Conservation (phyloP, 1,140 invertebrate species). For the Zaprionus ornatus region DNA sequence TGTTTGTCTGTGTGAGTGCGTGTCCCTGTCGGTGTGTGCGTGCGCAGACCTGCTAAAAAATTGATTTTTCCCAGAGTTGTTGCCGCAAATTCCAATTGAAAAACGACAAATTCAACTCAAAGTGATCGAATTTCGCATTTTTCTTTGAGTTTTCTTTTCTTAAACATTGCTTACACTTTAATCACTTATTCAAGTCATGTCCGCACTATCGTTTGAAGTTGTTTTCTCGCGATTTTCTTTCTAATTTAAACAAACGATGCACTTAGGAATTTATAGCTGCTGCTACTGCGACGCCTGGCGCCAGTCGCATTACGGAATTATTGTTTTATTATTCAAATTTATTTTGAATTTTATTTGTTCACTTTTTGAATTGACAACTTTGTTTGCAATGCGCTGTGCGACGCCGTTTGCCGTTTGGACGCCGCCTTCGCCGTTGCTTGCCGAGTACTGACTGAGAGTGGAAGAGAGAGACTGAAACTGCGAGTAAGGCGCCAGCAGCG, state of each 20-base stretch:
- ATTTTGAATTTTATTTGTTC: constrained; percentile 8
- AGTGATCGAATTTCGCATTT: constrained; percentile 10
- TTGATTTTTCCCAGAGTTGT: constrained; percentile 76
- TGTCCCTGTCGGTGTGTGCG: constrained; percentile 44
- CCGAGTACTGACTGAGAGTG: constrained; percentile 33
- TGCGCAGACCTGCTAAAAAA: constrained; percentile 72
- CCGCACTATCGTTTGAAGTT: constrained; percentile 9
- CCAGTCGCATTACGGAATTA: constrained; percentile 19
- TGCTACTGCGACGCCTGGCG: constrained; percentile 24
- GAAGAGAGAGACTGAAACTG: neutral
- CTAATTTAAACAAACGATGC: constrained; percentile 25
- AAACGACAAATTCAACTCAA: constrained; percentile 15
- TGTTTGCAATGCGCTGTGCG: constrained; percentile 22
- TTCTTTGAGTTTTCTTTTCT: neutral
- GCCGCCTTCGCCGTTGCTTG: constrained; percentile 39
- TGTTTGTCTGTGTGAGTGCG: neutral
- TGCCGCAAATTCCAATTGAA: constrained; percentile 44
- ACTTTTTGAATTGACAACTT: constrained; percentile 22
- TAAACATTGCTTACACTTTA: constrained; percentile 29
- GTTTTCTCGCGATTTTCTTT: constrained; percentile 8
- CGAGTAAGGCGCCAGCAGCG: constrained; percentile 42
- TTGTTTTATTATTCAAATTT: constrained; percentile 31
- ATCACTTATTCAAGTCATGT: constrained; percentile 13
- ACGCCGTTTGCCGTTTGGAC: constrained; percentile 21
- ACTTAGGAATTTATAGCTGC: constrained; percentile 25